Evolutionary conservation across 2,797 vertebrate species (phyloP).

Genomic region (Acanthiza pusilla): DNA sequence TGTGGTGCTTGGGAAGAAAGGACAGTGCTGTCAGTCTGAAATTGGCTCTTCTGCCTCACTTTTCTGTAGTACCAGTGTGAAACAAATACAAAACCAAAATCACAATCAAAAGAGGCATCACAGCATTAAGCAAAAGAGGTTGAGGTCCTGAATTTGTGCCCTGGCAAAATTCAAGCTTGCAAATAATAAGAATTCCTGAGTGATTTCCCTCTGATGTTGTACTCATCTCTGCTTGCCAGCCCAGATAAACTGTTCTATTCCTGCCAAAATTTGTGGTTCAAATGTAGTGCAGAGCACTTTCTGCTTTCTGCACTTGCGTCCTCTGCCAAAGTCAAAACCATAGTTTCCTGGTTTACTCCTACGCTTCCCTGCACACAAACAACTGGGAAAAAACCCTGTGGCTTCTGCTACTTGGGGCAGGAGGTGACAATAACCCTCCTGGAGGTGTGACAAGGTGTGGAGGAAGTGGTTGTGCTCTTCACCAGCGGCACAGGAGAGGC

Average conservation of each 20-base stretch:
- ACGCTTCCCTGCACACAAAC: not conserved
- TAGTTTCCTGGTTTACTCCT: not conserved
- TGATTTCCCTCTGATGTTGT: not conserved
- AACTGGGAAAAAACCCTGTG: not conserved
- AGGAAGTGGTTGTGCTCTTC: not conserved
- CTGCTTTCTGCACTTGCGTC: not conserved
- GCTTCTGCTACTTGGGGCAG: not conserved
- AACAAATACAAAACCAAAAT: not conserved
- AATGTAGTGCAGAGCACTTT: not conserved
- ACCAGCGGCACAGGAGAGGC: fast-evolving
- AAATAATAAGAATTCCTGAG: not conserved
- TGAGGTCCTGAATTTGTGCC: not conserved
- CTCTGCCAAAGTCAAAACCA: not conserved
- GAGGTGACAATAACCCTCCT: not conserved
- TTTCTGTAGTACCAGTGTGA: not conserved
- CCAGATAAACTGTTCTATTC: not conserved
- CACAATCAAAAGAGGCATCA: not conserved
- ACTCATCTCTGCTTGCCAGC: not conserved
- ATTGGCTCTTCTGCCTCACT: not conserved
- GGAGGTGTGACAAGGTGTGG: not conserved
- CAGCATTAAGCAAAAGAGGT: not conserved
- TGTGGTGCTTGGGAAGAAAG: not conserved
- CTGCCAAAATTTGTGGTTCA: not conserved
- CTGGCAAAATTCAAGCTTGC: not conserved
- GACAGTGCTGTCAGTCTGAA: not conserved